These are phyloP conservation scores for Nyctalus aviator DNA, from an alignment of 2,797 vertebrate species.

Conservation along the genomic window DNA sequence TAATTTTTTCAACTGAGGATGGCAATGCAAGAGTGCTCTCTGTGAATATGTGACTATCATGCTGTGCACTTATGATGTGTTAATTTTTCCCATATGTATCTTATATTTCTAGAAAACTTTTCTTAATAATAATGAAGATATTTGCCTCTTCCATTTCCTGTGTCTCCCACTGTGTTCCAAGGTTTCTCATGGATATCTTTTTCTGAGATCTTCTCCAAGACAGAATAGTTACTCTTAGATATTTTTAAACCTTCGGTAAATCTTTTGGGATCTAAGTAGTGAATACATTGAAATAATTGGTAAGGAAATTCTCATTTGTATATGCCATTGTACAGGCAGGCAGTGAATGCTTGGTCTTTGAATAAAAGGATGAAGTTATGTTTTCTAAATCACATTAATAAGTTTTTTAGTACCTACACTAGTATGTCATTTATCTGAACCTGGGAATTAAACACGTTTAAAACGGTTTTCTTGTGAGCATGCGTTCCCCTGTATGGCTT, in stretches of 20 bases:
- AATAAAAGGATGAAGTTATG: not conserved
- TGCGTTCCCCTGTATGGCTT: not conserved
- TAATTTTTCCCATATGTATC: not conserved
- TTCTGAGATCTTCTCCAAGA: not conserved
- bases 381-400: not conserved
- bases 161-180: not conserved
- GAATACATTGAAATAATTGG: not conserved
- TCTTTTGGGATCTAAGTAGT: not conserved
- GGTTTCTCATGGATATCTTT: not conserved
- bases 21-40: not conserved
- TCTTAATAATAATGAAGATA: not conserved
- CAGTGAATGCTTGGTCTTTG: not conserved
- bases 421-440: not conserved
- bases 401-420: not conserved
- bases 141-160: not conserved
- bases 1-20: not conserved
- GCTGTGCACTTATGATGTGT: not conserved
- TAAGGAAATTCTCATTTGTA: slow-evolving; percentile 1
- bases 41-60: not conserved
- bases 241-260: not conserved
- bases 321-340: not conserved
- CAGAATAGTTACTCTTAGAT: not conserved
- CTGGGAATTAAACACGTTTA: not conserved
- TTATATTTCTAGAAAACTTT: not conserved
- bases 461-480: not conserved